Evolutionary conservation across 2,113 vertebrate genomes (phyloP), one percentile per base, ranked within the genome.

Genomic region (Heteronetta atricapilla): DNA sequence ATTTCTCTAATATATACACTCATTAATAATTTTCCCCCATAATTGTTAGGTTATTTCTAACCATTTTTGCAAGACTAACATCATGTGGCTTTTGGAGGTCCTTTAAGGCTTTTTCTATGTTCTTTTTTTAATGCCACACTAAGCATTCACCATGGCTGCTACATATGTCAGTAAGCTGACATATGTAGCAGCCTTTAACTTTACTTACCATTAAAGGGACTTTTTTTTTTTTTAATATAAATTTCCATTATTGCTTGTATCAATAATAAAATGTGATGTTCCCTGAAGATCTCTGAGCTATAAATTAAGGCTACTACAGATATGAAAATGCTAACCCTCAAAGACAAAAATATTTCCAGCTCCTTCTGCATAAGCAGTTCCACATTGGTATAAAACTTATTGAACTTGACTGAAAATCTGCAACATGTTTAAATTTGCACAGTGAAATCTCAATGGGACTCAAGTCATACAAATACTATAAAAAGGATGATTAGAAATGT

Each of bases 1-100:
- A 89, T 93, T 93, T 94, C 90, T 94, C 80, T 93, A 93, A 94
- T 83, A 91, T 29, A 55, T 56, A 60, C 46, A 93, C 52, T 93
- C 82, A 93, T 70, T 95, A 86, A 80, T 34, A 0, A 81, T 50
- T 40, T 64, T 64, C 87, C 91, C 60, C 46, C 12, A 2, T 89
- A 92, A 17, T 50, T 84, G 13, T 6, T 33, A 72, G 8, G 36
- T 46, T 89, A 56, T 28, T 83, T 15, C 34, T 44, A 90, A 53
- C 8, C 28, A 4, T 22, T 73, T 40, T 26, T 89, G 53, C 17
- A 74, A 33, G 42, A 62, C 7, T 34, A 74, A 81, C 8, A 31
- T 44, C 6, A n/a, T 28, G 5, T 20, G 73, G 4, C 21, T 89
- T 83, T 81, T 79, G 44, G 20, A 36, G 33, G 59, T 18, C 19